These are phyloP conservation scores for Corythornis cristatus DNA, from an alignment of 2,113 vertebrate species.

Conservation along the genomic window DNA sequence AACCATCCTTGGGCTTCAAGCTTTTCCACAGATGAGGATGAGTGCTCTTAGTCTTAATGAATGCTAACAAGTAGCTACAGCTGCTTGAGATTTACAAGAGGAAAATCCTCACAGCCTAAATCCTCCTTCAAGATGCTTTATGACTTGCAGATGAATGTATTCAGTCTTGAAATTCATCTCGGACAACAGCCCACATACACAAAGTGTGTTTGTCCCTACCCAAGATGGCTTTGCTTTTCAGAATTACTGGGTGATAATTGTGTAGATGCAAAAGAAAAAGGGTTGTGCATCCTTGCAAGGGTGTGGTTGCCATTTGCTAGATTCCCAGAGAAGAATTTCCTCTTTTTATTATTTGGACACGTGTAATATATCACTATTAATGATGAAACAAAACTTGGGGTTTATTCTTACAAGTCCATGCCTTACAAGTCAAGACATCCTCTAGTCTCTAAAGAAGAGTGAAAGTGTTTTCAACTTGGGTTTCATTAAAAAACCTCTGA, in stretches of 20 bases:
- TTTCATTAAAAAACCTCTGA: background rate
- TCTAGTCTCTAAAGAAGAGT: background rate
- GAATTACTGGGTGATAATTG: background rate
- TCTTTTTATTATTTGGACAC: background rate
- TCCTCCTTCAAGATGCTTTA: background rate
- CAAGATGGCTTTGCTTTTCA: background rate
- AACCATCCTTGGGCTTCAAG: background rate
- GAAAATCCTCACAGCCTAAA: background rate
- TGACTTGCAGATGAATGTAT: background rate
- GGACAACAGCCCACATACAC: accelerated
- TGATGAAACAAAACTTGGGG: background rate
- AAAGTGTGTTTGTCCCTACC: accelerated
- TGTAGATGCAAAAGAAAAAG: background rate
- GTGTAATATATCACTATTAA: background rate
- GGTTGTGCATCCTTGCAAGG: background rate
- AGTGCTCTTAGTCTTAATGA: background rate
- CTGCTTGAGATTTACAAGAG: background rate
- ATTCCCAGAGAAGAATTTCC: background rate
- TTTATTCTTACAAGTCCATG: background rate
- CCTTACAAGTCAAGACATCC: background rate
- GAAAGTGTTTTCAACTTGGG: background rate
- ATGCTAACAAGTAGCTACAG: background rate
- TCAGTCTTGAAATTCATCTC: background rate
- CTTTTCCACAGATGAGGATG: background rate
- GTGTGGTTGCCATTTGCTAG: background rate